Percentiles rank a stretch among this genome's conserved stretches.
phyloP scores from a whole-genome alignment of 2,888 invertebrate genomes.

The Dioctria rufipes region DNA sequence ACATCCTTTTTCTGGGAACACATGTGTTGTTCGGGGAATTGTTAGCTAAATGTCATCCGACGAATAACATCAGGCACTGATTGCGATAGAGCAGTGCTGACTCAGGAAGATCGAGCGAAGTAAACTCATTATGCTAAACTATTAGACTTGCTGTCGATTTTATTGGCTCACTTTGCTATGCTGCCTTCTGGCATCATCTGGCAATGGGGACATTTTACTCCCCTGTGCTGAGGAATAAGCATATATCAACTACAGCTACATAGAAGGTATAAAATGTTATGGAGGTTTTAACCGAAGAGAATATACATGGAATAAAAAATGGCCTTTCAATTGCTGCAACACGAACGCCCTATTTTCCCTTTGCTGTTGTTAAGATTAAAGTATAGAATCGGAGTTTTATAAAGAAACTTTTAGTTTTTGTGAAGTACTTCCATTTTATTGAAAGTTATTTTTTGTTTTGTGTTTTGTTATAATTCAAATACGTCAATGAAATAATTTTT shows the following conservation, averaged over 20 bases:
- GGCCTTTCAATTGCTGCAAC: not conserved
- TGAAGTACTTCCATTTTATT: too few relatives aligned
- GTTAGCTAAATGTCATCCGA: conserved; percentile 46
- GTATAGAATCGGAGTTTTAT: too few relatives aligned
- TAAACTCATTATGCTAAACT: conserved; percentile 53
- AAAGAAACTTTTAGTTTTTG: too few relatives aligned
- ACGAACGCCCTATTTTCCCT: too few relatives aligned
- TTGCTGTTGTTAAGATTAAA: too few relatives aligned
- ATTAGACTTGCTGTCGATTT: conserved; percentile 45
- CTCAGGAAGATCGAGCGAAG: conserved; percentile 30
- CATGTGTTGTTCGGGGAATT: conserved; percentile 45
- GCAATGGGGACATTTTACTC: conserved; percentile 6
- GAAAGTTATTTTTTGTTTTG: too few relatives aligned
- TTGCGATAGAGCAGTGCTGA: conserved; percentile 46
- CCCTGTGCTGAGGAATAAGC: not conserved
- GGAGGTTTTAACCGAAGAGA: not conserved
- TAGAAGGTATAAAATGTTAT: not conserved
- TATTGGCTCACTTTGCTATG: conserved; percentile 34
- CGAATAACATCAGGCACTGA: conserved; percentile 49
- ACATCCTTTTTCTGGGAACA: conserved; percentile 47
- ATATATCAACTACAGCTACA: not conserved
- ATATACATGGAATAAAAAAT: not conserved
- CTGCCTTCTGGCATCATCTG: conserved; percentile 42
- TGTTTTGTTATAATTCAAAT: too few relatives aligned
- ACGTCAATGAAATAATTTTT: too few relatives aligned